Evolutionary conservation across 2,888 invertebrate genomes (phyloP).

Genomic region (Ceriagrion tenellum): DNA sequence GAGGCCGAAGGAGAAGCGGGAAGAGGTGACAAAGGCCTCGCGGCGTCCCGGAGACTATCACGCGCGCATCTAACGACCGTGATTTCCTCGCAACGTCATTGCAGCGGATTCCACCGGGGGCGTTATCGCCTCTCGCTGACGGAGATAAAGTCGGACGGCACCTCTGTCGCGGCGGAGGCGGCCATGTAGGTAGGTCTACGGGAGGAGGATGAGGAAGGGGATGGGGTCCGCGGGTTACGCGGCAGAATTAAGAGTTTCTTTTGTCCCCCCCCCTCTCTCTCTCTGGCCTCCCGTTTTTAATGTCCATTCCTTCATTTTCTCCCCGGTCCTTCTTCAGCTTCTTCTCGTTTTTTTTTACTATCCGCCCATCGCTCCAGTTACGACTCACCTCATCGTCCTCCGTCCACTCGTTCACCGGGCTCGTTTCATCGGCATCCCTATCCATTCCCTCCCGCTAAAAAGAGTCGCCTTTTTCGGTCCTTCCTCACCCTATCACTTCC

Average conservation of each 20-base stretch:
- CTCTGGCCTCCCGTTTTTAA: neutral
- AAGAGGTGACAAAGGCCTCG: neutral
- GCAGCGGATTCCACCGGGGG: neutral
- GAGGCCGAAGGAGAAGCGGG: neutral
- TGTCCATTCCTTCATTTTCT: slow-evolving; percentile 28
- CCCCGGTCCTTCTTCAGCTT: neutral
- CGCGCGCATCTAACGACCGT: neutral
- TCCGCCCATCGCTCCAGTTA: neutral
- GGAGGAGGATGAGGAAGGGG: neutral
- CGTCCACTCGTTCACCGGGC: neutral
- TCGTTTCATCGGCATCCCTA: neutral
- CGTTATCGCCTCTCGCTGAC: neutral
- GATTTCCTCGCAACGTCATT: neutral
- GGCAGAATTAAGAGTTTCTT: neutral
- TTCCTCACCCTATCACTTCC: neutral
- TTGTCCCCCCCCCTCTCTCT: neutral
- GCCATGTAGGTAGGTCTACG: neutral
- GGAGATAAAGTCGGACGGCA: neutral
- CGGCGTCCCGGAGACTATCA: neutral
- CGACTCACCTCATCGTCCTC: neutral
- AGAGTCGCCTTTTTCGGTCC: neutral
- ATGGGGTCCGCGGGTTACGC: neutral
- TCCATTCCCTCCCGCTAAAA: neutral
- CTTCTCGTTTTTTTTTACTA: neutral
- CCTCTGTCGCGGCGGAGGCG: neutral